These are phyloP conservation scores for Molothrus aeneus DNA, from an alignment of 2,797 vertebrate species.

Conservation along the genomic window DNA sequence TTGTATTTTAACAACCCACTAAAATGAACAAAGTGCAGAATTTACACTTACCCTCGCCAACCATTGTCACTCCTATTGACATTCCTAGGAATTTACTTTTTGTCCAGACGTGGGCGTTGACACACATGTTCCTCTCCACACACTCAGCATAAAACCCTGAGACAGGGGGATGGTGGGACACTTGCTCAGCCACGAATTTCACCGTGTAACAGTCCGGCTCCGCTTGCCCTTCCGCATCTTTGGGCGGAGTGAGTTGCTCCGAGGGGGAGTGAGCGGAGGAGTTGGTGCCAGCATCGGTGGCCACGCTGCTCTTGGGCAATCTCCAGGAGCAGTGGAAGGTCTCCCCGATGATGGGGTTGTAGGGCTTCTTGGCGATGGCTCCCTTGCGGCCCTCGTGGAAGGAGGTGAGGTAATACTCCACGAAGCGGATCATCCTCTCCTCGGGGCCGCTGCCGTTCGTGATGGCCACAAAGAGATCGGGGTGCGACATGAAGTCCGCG, in stretches of 20 bases:
- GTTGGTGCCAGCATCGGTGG: neutral
- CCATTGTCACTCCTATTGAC: constrained; percentile 98
- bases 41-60: constrained; percentile 89
- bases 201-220: constrained; percentile 82
- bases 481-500: constrained; percentile 98
- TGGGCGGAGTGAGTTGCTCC: constrained; percentile 41
- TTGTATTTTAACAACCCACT: neutral
- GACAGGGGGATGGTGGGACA: constrained; percentile 97
- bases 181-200: constrained; percentile 95
- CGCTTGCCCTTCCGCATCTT: constrained; percentile 34
- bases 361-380: constrained; percentile 97
- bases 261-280: constrained; percentile 21
- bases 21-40: neutral
- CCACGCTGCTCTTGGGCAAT: constrained; percentile 73
- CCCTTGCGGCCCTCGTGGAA: constrained; percentile 98
- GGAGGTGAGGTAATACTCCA: constrained; percentile 98
- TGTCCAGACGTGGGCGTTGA: constrained; percentile 97
- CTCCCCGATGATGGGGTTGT: constrained; percentile 98
- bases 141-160: constrained; percentile 98
- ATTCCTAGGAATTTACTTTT: constrained; percentile 99
- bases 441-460: constrained; percentile 84
- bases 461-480: constrained; percentile 92
- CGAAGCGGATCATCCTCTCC: constrained; percentile 95
- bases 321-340: constrained; percentile 98
- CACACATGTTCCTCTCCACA: constrained; percentile 90